Conservation (phyloP, 2,113 vertebrate species). For the Hemiscyllium ocellatum region DNA sequence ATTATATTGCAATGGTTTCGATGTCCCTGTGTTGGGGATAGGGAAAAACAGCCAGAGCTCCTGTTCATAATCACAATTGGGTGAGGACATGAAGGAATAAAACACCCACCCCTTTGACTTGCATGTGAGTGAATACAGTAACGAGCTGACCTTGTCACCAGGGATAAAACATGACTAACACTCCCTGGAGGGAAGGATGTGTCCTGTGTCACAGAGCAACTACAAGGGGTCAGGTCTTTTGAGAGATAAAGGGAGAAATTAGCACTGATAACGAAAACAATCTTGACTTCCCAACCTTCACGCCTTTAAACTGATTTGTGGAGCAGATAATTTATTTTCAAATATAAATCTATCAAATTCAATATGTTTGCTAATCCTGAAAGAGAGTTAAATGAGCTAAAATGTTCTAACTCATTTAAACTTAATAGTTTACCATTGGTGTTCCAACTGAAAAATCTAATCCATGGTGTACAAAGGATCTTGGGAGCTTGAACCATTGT, state of each 20-base stretch:
- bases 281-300: background rate
- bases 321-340: background rate
- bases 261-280: background rate
- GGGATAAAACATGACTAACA: background rate
- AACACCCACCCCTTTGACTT: background rate
- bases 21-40: background rate
- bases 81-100: background rate
- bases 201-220: background rate
- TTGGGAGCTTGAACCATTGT: background rate
- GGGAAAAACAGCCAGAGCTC: background rate
- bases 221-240: background rate
- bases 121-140: background rate
- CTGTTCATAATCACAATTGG: background rate
- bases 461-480: background rate
- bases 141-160: background rate
- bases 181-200: background rate
- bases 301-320: background rate
- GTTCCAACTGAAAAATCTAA: background rate
- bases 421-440: background rate
- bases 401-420: background rate
- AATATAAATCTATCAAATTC: slow-evolving; percentile 18
- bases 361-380: background rate
- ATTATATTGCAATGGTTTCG: background rate
- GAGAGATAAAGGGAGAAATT: background rate
- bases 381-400: background rate